phyloP scores from a whole-genome alignment of 2,888 invertebrate genomes.

The Litoditis marina region DNA sequence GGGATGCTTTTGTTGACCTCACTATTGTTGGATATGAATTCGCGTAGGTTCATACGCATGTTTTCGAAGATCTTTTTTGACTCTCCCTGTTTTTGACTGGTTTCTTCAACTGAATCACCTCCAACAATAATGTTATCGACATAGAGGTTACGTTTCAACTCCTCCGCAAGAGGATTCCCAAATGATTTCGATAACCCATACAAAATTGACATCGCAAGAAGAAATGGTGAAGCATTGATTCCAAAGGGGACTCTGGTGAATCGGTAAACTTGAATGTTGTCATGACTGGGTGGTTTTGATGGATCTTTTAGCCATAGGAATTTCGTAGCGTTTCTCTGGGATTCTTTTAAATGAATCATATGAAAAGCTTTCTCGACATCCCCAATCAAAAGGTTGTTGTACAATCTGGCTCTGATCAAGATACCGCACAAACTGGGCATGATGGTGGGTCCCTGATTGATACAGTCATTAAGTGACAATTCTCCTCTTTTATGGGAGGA shows the following conservation, averaged over 20 bases:
- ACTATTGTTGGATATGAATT: not conserved
- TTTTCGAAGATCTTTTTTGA: not conserved
- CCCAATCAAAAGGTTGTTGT: not conserved
- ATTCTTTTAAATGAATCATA: slow-evolving; percentile 18
- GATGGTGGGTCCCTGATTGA: too few relatives aligned
- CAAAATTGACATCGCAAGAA: slow-evolving; percentile 13
- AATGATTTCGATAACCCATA: slow-evolving; percentile 12
- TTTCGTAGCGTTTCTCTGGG: slow-evolving; percentile 20
- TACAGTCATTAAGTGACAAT: too few relatives aligned
- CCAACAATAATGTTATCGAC: not conserved
- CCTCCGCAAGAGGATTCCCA: not conserved
- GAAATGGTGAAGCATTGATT: not conserved
- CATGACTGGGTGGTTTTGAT: not conserved
- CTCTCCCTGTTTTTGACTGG: not conserved
- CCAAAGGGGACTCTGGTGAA: not conserved
- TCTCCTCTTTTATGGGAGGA: too few relatives aligned
- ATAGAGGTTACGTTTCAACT: not conserved
- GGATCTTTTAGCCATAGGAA: not conserved
- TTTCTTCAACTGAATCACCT: not conserved
- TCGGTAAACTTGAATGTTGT: not conserved
- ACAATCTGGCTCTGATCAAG: slow-evolving; percentile 20
- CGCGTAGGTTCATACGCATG: not conserved
- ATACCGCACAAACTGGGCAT: too few relatives aligned
- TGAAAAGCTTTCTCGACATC: too few relatives aligned
- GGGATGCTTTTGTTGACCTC: not conserved